Conservation (phyloP, 1,140 invertebrate species). For the Aphelenchoides avenae region DNA sequence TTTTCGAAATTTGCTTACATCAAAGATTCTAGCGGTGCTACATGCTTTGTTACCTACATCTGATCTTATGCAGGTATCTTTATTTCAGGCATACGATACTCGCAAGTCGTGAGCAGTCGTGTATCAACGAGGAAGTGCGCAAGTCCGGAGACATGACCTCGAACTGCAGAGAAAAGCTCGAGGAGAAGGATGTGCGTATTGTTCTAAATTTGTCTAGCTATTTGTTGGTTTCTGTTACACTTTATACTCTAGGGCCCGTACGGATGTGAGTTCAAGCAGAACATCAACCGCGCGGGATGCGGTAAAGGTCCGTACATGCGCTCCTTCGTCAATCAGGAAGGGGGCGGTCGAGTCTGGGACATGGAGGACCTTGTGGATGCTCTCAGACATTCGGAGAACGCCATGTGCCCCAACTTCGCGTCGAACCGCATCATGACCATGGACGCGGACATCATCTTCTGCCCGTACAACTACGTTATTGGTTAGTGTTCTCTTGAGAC, state of each 20-base stretch:
- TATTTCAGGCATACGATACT: slow-evolving; percentile 70
- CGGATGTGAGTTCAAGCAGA: no score
- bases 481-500: slow-evolving; percentile 60
- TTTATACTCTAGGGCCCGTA: no score
- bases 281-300: no score
- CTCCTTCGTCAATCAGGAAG: slow-evolving; percentile 21
- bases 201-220: no score
- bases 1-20: slow-evolving; percentile 6
- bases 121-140: slow-evolving; percentile 67
- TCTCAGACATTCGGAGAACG: slow-evolving; percentile 6
- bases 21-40: slow-evolving; percentile 8
- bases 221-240: no score
- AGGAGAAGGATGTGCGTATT: slow-evolving; percentile 55
- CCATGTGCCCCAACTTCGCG: slow-evolving; percentile 73
- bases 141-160: slow-evolving; percentile 68
- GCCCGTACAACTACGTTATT: slow-evolving; percentile 79
- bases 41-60: slow-evolving; percentile 1
- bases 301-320: slow-evolving; percentile 26
- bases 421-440: slow-evolving; percentile 65
- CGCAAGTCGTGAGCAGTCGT: slow-evolving; percentile 72
- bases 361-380: slow-evolving; percentile 68
- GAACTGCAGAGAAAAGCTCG: slow-evolving; percentile 68
- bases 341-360: slow-evolving; percentile 64
- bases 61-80: not conserved
- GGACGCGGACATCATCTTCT: slow-evolving; percentile 73